Base-by-base conservation (phyloP, 2,113 vertebrate genomes). In the Bubo scandiacus region DNA sequence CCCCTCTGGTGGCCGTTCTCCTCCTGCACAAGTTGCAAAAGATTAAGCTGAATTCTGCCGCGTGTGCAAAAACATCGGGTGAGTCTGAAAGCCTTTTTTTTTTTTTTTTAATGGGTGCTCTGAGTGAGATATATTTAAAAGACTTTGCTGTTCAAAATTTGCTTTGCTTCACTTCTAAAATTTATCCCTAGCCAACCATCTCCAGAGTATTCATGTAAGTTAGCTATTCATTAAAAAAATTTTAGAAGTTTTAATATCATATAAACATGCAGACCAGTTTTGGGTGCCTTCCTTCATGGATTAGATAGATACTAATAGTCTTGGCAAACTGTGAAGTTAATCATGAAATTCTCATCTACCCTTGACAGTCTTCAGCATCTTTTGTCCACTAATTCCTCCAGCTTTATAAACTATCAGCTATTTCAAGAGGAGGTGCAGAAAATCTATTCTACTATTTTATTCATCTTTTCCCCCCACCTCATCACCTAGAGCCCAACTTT, bases 41-140 rank as follows among this genome's bases (percentile, higher is more conserved):
- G 3, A 3, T 34, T 21, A 15, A 36, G 12, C 51, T 72, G 54
- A 71, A 19, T 65, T 61, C n/a, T 61, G 71, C 34, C 1, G 2
- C 61, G 0, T 14, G 20, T 2, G 7, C 17, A 16, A 21, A 67
- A 62, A 12, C 27, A 7, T 2, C 0, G 0, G 3, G 9, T 18
- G 86, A 36, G 30, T 14, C 40, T 49, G 57, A 81, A 72, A 84
- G 20, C 4, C 11, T 71, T 45, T 38, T 5, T 18, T 15, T 32
- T 12, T 26, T 21, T 32, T 30, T 38, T 40, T 55, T 38, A 7
- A 26, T 8, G 34, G 9, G 9, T 49, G 4, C 6, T 58, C 9
- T 45, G 73, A 34, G 10, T 8, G 65, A 90, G 21, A 45, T 17
- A 11, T 2, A 15, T 27, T 72, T 59, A 30, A 43, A 92, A 63